phyloP scores from a whole-genome alignment of 2,113 vertebrate genomes.

The Urocolius indicus region DNA sequence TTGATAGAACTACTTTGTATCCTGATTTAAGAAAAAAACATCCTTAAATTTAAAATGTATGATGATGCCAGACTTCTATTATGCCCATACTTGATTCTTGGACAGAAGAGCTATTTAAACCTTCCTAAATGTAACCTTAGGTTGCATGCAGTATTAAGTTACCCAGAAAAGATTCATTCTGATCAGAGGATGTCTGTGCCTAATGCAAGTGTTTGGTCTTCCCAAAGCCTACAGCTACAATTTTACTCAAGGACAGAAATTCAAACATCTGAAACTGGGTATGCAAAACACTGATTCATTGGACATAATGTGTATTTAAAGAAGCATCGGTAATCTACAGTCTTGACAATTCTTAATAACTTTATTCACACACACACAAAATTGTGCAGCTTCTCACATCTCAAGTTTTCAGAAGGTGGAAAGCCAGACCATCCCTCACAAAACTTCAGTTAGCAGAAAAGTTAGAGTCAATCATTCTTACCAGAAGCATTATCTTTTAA shows the following conservation, averaged over 20 bases:
- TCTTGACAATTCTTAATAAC: background rate
- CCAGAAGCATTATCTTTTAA: background rate
- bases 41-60: background rate
- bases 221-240: background rate
- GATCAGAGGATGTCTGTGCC: background rate
- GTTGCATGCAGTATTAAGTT: background rate
- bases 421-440: background rate
- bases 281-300: background rate
- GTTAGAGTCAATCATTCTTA: background rate
- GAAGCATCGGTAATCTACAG: background rate
- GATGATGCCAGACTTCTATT: background rate
- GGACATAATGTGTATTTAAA: background rate
- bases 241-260: background rate
- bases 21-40: background rate
- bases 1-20: background rate
- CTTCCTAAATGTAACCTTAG: background rate
- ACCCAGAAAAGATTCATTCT: background rate
- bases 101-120: background rate
- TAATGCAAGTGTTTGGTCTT: background rate
- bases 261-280: background rate
- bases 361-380: background rate
- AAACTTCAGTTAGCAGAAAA: background rate
- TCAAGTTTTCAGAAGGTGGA: background rate
- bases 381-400: background rate
- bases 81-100: background rate